phyloP scores from a whole-genome alignment of 2,113 vertebrate genomes.

The Sinocyclocheilus grahami region DNA sequence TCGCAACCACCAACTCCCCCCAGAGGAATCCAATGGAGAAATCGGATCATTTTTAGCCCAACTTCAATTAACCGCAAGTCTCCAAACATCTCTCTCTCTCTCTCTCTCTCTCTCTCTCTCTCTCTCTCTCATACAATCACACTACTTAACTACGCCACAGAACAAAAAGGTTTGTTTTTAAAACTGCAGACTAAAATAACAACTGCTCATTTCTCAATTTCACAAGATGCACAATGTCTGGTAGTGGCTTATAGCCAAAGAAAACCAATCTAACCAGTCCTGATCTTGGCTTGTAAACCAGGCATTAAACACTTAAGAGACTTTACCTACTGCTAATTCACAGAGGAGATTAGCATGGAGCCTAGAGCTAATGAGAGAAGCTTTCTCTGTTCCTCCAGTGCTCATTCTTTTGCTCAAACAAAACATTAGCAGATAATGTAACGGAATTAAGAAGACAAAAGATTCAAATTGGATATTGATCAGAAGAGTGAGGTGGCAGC shows the following conservation, averaged over 20 bases:
- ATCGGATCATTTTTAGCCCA: background rate
- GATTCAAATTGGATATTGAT: slow-evolving; percentile 80
- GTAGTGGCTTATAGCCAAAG: background rate
- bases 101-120: background rate
- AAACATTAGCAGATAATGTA: slow-evolving; percentile 65
- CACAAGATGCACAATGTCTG: background rate
- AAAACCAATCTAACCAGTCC: slow-evolving; percentile 1
- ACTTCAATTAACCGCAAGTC: background rate
- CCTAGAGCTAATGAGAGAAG: slow-evolving; percentile 68
- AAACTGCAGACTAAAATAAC: background rate
- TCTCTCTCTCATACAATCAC: background rate
- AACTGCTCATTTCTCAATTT: background rate
- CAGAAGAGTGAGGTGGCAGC: slow-evolving; percentile 67
- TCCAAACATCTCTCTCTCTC: slow-evolving; percentile 11
- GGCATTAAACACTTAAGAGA: slow-evolving; percentile 37
- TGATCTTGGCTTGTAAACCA: slow-evolving; percentile 16
- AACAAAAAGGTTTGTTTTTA: background rate
- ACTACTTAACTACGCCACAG: background rate
- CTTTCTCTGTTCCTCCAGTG: slow-evolving; percentile 48
- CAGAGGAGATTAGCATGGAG: slow-evolving; percentile 75
- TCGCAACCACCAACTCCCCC: background rate
- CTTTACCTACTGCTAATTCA: slow-evolving; percentile 69
- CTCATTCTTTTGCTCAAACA: slow-evolving; percentile 49
- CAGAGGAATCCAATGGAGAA: slow-evolving; percentile 17
- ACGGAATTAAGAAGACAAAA: slow-evolving; percentile 73